Conservation (phyloP, 2,888 invertebrate species). For the Xylophagus ater region DNA sequence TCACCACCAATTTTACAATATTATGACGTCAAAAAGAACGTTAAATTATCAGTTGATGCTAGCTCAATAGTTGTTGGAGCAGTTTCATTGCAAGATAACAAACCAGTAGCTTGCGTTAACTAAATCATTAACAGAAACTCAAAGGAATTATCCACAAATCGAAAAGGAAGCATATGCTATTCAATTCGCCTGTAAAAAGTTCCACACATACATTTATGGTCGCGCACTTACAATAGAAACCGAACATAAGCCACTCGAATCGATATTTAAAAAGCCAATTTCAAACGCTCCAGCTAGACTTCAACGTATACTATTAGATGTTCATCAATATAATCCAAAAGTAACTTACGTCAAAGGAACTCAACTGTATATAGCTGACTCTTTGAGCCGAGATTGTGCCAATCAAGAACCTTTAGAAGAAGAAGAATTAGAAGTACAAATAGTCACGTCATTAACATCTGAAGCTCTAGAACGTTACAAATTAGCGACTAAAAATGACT, state of each 20-base stretch:
- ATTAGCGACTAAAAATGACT: constrained; percentile 3
- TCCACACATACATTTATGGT: constrained; percentile 24
- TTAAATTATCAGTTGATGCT: constrained; percentile 23
- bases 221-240: constrained; percentile 19
- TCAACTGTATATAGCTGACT: no score
- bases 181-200: constrained; percentile 22
- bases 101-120: constrained; percentile 11
- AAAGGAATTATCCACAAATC: constrained; percentile 22
- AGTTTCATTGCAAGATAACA: constrained; percentile 8
- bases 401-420: no score
- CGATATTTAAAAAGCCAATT: constrained; percentile 22
- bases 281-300: constrained; percentile 17
- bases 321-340: no score
- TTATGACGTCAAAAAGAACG: constrained; percentile 22
- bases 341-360: no score
- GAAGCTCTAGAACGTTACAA: neutral
- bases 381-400: no score
- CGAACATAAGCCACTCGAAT: constrained; percentile 26
- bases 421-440: neutral
- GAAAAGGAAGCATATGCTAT: constrained; percentile 23
- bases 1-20: constrained; percentile 22
- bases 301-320: no score
- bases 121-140: constrained; percentile 5
- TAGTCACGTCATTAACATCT: neutral
- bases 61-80: constrained; percentile 19